Conservation (phyloP, 92 coral and sea anemone genomes). For the Porites lobata region DNA sequence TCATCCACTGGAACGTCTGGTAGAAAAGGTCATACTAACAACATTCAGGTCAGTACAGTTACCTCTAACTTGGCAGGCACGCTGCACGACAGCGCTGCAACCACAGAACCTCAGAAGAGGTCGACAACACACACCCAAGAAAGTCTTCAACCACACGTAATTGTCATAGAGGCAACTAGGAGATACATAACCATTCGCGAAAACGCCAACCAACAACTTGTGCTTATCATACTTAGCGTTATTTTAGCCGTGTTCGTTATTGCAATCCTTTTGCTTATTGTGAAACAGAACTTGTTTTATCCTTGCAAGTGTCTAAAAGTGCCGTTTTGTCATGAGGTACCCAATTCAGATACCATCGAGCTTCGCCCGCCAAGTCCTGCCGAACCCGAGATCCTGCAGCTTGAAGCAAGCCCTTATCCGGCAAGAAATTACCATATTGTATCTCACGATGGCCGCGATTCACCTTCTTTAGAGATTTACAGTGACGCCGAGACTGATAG, state of each 20-base stretch:
- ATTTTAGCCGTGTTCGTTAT: conserved; percentile 81
- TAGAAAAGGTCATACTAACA: background rate
- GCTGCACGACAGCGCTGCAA: background rate
- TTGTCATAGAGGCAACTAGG: conserved; percentile 80
- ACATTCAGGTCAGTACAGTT: background rate
- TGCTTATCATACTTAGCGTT: conserved; percentile 86
- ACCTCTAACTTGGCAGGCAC: conserved; percentile 17
- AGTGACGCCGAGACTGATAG: conserved; percentile 82
- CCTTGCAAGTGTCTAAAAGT: conserved; percentile 84
- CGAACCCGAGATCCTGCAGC: conserved; percentile 80
- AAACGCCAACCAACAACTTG: conserved; percentile 84
- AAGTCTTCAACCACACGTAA: conserved; percentile 60
- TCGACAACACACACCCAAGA: conserved; percentile 16
- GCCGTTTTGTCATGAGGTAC: conserved; percentile 76
- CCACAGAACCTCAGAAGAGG: background rate
- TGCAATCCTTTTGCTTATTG: conserved; percentile 75
- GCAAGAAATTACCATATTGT: conserved; percentile 69
- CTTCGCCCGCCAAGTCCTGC: conserved; percentile 77
- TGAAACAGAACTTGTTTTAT: conserved; percentile 71
- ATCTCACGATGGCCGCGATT: conserved; percentile 19
- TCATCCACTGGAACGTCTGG: background rate
- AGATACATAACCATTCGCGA: conserved; percentile 87
- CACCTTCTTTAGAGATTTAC: conserved; percentile 48
- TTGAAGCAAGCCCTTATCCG: conserved; percentile 84
- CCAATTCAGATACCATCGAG: conserved; percentile 77